phyloP scores from a whole-genome alignment of 1,140 invertebrate species.

The Tetramorium alpestre region DNA sequence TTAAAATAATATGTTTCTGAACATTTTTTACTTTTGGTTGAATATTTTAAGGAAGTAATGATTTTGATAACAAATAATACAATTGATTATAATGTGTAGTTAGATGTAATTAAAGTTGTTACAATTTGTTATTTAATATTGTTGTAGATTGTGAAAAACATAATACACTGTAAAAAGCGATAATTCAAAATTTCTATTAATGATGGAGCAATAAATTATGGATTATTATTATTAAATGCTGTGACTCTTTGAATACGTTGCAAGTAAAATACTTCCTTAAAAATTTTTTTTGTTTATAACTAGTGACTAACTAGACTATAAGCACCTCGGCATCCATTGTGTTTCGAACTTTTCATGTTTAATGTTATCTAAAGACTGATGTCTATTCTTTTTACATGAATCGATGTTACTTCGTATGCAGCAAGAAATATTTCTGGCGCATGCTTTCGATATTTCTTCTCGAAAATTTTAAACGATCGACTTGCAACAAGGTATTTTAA shows the following conservation, averaged over 20 bases:
- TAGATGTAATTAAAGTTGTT: not conserved
- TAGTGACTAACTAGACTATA: not conserved
- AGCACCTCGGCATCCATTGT: not conserved
- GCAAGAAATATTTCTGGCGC: not conserved
- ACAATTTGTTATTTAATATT: not conserved
- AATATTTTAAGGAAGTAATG: not conserved
- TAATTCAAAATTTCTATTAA: not conserved
- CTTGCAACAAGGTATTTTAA: not conserved
- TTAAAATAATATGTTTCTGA: not conserved
- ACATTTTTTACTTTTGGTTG: not conserved
- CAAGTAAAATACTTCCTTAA: not conserved
- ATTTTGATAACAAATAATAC: not conserved
- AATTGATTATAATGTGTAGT: not conserved
- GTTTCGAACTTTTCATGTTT: not conserved
- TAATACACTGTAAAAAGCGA: not conserved
- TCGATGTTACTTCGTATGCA: not conserved
- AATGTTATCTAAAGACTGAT: not conserved
- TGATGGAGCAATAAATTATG: not conserved
- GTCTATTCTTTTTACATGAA: too few relatives aligned
- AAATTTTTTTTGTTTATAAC: not conserved
- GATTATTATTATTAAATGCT: not conserved
- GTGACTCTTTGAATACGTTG: not conserved
- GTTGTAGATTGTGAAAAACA: not conserved
- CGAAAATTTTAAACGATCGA: not conserved
- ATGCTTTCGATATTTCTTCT: not conserved